These are phyloP conservation scores for Indicator indicator DNA, from an alignment of 2,113 vertebrate species.

Conservation along the genomic window DNA sequence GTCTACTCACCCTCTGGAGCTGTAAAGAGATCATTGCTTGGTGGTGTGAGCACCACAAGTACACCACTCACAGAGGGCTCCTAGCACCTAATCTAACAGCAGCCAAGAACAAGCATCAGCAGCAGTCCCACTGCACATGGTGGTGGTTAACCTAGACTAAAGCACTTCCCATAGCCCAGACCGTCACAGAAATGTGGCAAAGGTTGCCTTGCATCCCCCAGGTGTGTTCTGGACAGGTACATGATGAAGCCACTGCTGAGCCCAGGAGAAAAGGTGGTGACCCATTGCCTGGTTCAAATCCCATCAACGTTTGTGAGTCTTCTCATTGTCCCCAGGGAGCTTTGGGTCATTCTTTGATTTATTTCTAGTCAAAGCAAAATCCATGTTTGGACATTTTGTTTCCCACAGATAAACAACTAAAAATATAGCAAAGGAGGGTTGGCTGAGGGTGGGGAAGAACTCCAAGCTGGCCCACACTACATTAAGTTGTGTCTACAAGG, in stretches of 20 bases:
- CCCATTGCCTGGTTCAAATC: not conserved
- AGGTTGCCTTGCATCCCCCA: not conserved
- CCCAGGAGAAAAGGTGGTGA: not conserved
- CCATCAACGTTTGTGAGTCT: not conserved
- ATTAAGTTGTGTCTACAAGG: not conserved
- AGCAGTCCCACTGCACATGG: not conserved
- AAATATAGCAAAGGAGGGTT: not conserved
- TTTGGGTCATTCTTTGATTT: not conserved
- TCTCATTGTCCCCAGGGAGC: not conserved
- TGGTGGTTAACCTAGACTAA: not conserved
- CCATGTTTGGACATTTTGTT: not conserved
- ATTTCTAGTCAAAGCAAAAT: not conserved
- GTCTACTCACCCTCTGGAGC: not conserved
- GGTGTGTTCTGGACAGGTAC: accelerated
- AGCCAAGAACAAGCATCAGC: not conserved
- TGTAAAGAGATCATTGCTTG: not conserved
- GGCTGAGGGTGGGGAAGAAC: not conserved
- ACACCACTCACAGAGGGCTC: not conserved
- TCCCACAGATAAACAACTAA: not conserved
- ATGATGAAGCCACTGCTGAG: not conserved
- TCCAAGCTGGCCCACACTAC: not conserved
- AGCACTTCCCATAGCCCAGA: not conserved
- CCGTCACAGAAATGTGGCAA: slow-evolving; percentile 27
- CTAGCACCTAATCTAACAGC: not conserved
- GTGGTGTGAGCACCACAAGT: not conserved